Evolutionary conservation across 2,888 invertebrate species (phyloP).

Genomic region (Mechanitis mazaeus): DNA sequence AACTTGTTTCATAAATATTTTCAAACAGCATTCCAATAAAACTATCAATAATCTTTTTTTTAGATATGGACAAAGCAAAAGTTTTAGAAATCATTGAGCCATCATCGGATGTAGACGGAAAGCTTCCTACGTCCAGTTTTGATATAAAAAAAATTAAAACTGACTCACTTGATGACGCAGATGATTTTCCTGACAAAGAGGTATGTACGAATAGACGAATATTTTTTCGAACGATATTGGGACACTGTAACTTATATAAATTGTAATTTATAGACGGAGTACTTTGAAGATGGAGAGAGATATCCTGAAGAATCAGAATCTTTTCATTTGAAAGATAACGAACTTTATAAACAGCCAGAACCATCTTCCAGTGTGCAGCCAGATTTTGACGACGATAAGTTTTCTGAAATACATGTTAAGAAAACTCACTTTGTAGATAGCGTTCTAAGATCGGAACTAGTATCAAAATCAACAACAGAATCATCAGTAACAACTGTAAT

Average conservation of each 20-base stretch:
- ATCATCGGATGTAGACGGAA: constrained; percentile 60
- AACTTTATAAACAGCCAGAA: constrained; percentile 35
- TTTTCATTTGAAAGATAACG: constrained; percentile 29
- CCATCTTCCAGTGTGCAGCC: constrained; percentile 39
- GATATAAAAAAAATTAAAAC: constrained; percentile 68
- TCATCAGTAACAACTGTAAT: constrained; percentile 69
- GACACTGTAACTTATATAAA: no score
- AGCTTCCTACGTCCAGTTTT: constrained; percentile 58
- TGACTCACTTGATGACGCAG: constrained; percentile 72
- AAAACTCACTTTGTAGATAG: constrained; percentile 56
- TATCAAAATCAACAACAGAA: constrained; percentile 70
- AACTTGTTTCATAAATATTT: neutral
- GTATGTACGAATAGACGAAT: constrained; percentile 34
- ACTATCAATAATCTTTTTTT: constrained; percentile 12
- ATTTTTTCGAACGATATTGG: neutral
- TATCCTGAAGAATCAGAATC: constrained; percentile 41
- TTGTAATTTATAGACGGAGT: constrained; percentile 49
- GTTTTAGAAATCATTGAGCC: constrained; percentile 74
- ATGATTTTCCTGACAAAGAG: constrained; percentile 74
- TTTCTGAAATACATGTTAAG: constrained; percentile 42
- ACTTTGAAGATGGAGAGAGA: constrained; percentile 56
- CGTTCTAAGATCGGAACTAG: constrained; percentile 52
- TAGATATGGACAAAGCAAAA: constrained; percentile 74
- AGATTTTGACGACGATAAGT: constrained; percentile 41
- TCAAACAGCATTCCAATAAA: neutral